These are phyloP conservation scores for Anoplolepis gracilipes DNA, from an alignment of 1,140 invertebrate species.

Conservation along the genomic window DNA sequence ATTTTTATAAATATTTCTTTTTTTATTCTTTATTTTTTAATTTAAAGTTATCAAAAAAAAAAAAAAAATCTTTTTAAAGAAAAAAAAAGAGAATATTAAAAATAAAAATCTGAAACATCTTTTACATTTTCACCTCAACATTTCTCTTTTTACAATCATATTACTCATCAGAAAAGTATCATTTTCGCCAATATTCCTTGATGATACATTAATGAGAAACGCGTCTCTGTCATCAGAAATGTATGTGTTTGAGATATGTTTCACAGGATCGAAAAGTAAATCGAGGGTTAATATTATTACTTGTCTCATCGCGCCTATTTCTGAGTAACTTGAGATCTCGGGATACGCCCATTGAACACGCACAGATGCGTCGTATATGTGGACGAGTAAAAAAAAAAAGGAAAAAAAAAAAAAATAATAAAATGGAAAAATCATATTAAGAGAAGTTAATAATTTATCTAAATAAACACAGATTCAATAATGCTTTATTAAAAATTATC, in stretches of 20 bases:
- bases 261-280: slow-evolving; percentile 40
- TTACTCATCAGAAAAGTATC: slow-evolving; percentile 20
- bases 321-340: slow-evolving; percentile 34
- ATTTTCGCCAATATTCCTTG: not conserved
- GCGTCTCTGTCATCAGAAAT: not conserved
- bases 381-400: not conserved
- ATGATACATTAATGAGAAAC: not conserved
- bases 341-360: not conserved
- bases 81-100: not conserved
- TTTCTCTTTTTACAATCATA: not conserved
- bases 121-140: not conserved
- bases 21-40: not conserved
- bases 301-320: not conserved
- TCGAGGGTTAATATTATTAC: slow-evolving; percentile 30
- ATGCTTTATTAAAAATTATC: not conserved
- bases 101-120: not conserved
- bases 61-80: not conserved
- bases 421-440: not conserved
- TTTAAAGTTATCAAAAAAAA: not conserved
- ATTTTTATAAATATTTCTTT: not conserved
- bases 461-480: not conserved
- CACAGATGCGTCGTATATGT: slow-evolving; percentile 12
- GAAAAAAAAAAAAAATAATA: no score
- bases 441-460: not conserved
- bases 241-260: slow-evolving; percentile 18